Evolutionary conservation across 1,140 invertebrate genomes (phyloP), one percentile per base, ranked within the genome.

Genomic region (Drosophila triauraria): DNA sequence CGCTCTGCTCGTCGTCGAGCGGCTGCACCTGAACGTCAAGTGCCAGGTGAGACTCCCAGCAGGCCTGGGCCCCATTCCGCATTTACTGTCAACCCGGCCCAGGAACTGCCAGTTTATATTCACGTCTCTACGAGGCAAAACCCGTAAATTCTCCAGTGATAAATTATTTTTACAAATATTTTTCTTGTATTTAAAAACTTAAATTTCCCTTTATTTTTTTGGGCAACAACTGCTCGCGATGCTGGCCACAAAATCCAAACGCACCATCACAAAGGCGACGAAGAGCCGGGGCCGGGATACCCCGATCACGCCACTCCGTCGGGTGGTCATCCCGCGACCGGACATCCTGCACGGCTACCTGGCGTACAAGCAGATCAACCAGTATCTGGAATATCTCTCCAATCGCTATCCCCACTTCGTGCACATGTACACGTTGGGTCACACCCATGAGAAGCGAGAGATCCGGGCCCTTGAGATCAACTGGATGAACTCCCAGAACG

Each of bases 401-500:
- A 74, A 79, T 38, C 82, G 91, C 3, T 93, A 95, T 78, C 88
- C 93, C 4, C 72, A 93, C 35, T 86, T 94, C 25, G 94, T 94
- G 1, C 91, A 86, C 7, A 70, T 94, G 8, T 79, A 94, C 43
- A 92, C 75, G 7, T 93, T 95, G 61, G 95, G 95, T 2, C 88
- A 92, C 8, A 93, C 94, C 25, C 94, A 92, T 77, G 94, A 95
- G 93, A 93, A 92, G 7, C 92, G 94, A 2, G 92, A 94, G 30
- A 93, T 95, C 53, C 92, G 93, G 23, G 93, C 93, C 0, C 75
- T 95, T 3, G 94, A 94, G 77, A 94, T 96, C 63, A 51, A 93
- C 84, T 67, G 93, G 94, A 61, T 81, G 60, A 90, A 90, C 42
- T 42, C 82, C 1, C 51, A 82, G 8, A 90, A 90, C 47, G 17